Percentiles rank a stretch among this genome's conserved stretches.
These are phyloP conservation scores for Phylloscopus trochilus DNA, from an alignment of 2,113 vertebrate genomes.

Conservation along the genomic window DNA sequence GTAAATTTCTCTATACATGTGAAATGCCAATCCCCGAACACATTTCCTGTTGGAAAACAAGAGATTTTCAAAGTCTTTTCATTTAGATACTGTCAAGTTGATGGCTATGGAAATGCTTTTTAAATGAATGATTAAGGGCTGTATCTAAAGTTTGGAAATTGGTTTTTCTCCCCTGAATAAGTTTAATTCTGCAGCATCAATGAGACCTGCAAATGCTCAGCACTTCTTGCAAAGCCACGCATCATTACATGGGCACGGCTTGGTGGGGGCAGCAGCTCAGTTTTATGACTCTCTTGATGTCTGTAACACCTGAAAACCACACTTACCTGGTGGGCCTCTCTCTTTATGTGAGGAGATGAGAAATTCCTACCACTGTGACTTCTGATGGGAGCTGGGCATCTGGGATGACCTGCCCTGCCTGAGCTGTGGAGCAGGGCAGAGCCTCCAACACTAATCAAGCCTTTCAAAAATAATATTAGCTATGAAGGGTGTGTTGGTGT, in stretches of 20 bases:
- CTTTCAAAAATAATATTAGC: not conserved
- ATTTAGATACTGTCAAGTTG: conserved; percentile 59
- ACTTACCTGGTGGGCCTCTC: not conserved
- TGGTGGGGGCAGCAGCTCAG: not conserved
- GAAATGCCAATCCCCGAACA: conserved; percentile 43
- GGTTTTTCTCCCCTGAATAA: conserved; percentile 41
- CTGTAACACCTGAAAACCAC: not conserved
- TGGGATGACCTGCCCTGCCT: no score
- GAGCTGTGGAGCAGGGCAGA: not conserved
- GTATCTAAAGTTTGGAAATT: conserved; percentile 30
- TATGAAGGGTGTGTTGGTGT: not conserved
- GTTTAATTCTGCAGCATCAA: conserved; percentile 21
- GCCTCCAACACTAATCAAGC: no score
- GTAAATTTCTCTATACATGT: conserved; percentile 37
- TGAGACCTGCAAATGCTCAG: conserved; percentile 1
- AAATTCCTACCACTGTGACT: not conserved
- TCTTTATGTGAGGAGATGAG: not conserved
- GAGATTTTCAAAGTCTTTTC: conserved; percentile 56
- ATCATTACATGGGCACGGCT: not conserved
- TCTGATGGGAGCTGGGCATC: not conserved
- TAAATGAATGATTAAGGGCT: conserved; percentile 59
- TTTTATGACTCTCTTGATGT: not conserved
- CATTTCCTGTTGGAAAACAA: conserved; percentile 57
- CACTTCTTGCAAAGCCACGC: not conserved
- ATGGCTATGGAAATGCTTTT: conserved; percentile 59